Base-by-base conservation (phyloP, 2,888 invertebrate genomes). In the Stomorhina lunata region DNA sequence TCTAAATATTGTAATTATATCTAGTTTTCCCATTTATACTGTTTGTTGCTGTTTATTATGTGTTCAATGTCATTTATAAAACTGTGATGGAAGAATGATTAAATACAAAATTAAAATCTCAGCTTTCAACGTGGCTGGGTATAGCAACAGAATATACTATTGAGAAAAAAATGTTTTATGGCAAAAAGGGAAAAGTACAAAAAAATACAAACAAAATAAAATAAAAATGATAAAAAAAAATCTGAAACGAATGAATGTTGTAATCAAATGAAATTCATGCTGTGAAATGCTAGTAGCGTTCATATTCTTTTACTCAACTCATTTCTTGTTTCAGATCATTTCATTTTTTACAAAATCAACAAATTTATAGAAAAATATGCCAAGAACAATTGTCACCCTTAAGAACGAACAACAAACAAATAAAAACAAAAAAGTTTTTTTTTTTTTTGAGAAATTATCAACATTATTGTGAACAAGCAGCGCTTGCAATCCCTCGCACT, bases 241-340 rank as follows among this genome's bases (percentile, higher is more conserved):
- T n/a, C 17, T 34, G 48, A 27, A 37, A 66, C 6, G 48, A 48
- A 68, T 68, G 37, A 55, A 75, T 65, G 43, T 48, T 48, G 27
- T 55, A 75, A 73, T 80, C 45, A 68, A 73, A 68, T 73, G 43
- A 73, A 80, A 63, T 75, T 68, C 73, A 75, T 53, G 63, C 55
- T 75, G 55, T 15, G 53, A 75, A 80, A 63, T 63, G 53, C 63
- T 68, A 40, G 12, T 17, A 80, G 63, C 61, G 29, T 37, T 75
- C 29, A n/a, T 48, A 6, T 17, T 15, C 43, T 76, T 48, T 53
- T 40, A 29, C 15, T 37, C 59, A 50, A 40, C 37, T 55, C 69
- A 50, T 55, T 32, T 59, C 55, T 29, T 9, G 12, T 43, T n/a
- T 55, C 55, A 22, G 55, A 40, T 7, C 22, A 27, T 71, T 48